These are phyloP conservation scores for Cephus runcator DNA, from an alignment of 2,888 invertebrate genomes.

Conservation along the genomic window DNA sequence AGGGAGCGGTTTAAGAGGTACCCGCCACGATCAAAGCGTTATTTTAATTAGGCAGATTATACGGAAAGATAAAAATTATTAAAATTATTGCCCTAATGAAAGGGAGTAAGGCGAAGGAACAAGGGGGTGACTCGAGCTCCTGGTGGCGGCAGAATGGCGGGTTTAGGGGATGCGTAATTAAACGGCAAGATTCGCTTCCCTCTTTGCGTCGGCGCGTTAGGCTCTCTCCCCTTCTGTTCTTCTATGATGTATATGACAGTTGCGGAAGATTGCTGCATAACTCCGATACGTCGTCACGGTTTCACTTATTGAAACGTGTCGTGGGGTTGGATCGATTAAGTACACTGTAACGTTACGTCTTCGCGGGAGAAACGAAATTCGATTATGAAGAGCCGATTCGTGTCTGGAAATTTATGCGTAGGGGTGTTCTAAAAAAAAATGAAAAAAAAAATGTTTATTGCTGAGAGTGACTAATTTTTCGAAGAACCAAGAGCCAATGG, in stretches of 20 bases:
- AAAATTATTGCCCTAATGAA: slow-evolving; percentile 66
- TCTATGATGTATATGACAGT: slow-evolving; percentile 17
- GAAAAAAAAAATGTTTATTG: neutral
- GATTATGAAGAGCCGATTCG: neutral
- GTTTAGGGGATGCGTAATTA: slow-evolving; percentile 59
- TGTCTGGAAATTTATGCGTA: neutral
- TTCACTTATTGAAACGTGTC: slow-evolving; percentile 14
- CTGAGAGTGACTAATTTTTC: neutral
- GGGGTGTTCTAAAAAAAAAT: neutral
- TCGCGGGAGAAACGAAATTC: neutral
- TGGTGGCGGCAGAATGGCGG: neutral
- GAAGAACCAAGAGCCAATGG: slow-evolving; percentile 46
- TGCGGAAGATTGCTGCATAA: slow-evolving; percentile 21
- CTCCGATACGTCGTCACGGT: slow-evolving; percentile 16
- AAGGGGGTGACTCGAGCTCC: slow-evolving; percentile 13
- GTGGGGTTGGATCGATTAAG: neutral
- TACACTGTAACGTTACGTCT: neutral
- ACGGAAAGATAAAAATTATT: slow-evolving; percentile 66
- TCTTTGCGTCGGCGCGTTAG: slow-evolving; percentile 16
- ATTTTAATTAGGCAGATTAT: slow-evolving; percentile 66
- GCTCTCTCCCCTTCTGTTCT: slow-evolving; percentile 5
- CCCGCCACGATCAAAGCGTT: slow-evolving; percentile 62
- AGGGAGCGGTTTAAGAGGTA: slow-evolving; percentile 41
- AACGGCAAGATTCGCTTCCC: slow-evolving; percentile 51
- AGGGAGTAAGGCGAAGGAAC: slow-evolving; percentile 54